These are phyloP conservation scores for Gymnopithys bicolor DNA, from an alignment of 2,797 vertebrate species.

Conservation along the genomic window DNA sequence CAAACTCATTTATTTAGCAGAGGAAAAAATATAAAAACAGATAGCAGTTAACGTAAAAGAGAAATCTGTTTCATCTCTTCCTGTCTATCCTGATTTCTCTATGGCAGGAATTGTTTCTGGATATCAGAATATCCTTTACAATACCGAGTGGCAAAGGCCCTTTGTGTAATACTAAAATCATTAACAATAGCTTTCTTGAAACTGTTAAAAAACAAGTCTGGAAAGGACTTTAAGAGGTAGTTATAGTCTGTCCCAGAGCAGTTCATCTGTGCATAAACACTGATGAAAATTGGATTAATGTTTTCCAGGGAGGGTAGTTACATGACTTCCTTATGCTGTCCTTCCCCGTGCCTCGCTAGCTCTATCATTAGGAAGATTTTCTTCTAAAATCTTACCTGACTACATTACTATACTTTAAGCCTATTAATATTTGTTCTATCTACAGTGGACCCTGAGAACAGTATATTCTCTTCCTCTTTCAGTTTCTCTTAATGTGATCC, in stretches of 20 bases:
- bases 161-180: background rate
- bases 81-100: background rate
- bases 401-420: background rate
- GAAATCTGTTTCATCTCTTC: background rate
- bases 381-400: background rate
- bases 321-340: background rate
- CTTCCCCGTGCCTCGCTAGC: background rate
- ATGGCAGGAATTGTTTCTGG: background rate
- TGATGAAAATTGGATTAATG: background rate
- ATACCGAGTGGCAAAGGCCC: background rate
- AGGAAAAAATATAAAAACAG: background rate
- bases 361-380: background rate
- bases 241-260: background rate
- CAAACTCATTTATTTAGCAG: background rate
- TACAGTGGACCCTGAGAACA: background rate
- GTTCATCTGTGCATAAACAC: background rate
- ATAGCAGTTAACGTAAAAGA: background rate
- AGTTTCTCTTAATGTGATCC: conserved; percentile 5
- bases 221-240: background rate
- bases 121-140: background rate
- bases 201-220: background rate
- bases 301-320: background rate
- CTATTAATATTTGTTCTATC: conserved; percentile 31
- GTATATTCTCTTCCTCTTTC: background rate
- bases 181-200: background rate